These are phyloP conservation scores for Brachypalpus laphriformis DNA, from an alignment of 2,888 invertebrate genomes.

Conservation along the genomic window DNA sequence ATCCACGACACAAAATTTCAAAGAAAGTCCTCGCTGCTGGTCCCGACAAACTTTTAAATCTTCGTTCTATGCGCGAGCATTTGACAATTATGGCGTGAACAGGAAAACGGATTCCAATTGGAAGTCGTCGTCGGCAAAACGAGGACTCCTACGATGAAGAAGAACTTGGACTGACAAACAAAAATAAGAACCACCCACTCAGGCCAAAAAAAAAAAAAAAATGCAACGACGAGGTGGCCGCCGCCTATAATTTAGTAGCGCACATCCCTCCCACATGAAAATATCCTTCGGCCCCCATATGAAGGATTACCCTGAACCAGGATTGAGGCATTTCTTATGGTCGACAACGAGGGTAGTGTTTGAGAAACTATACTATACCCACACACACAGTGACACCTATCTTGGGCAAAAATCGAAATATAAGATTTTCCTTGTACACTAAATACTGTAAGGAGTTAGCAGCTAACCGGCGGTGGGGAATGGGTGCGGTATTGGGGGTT, in stretches of 20 bases:
- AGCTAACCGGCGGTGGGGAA: slow-evolving; percentile 34
- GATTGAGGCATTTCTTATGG: slow-evolving; percentile 74
- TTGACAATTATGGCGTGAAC: slow-evolving; percentile 74
- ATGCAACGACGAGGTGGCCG: slow-evolving; percentile 45
- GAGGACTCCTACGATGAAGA: slow-evolving; percentile 22
- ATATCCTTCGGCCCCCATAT: slow-evolving; percentile 48
- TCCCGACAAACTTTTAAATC: slow-evolving; percentile 68
- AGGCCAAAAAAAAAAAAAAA: slow-evolving; percentile 10
- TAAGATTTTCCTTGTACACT: slow-evolving; percentile 71
- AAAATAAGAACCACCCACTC: slow-evolving; percentile 55
- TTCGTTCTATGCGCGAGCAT: slow-evolving; percentile 68
- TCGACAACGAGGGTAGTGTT: background rate
- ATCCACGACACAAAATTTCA: slow-evolving; percentile 68
- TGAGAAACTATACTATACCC: slow-evolving; percentile 47
- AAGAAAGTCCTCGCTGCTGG: slow-evolving; percentile 37
- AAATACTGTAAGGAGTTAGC: slow-evolving; percentile 62
- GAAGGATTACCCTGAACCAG: slow-evolving; percentile 67
- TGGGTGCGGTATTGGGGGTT: slow-evolving; percentile 62
- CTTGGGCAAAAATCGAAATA: slow-evolving; percentile 72
- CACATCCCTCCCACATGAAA: slow-evolving; percentile 24
- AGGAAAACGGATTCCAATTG: slow-evolving; percentile 72
- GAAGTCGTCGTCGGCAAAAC: slow-evolving; percentile 41
- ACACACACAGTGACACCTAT: slow-evolving; percentile 60
- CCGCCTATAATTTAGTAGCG: slow-evolving; percentile 63
- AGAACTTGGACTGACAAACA: slow-evolving; percentile 67